Conservation (phyloP, 2,113 vertebrate species). For the Aleadryas rufinucha region DNA sequence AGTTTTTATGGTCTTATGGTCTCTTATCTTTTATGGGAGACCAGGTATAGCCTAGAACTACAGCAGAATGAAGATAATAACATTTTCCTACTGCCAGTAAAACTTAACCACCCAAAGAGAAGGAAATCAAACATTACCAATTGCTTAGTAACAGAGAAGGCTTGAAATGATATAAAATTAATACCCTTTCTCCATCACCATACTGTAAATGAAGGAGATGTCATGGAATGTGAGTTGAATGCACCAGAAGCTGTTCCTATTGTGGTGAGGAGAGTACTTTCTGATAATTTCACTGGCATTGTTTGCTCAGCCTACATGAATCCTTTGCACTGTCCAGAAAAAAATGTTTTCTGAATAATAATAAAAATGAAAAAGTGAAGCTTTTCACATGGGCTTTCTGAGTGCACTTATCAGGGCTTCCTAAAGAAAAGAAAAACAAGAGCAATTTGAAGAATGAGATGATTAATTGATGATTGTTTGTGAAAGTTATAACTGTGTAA, state of each 20-base stretch:
- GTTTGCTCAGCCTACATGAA: neutral
- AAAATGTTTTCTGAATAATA: neutral
- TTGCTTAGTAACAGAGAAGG: neutral
- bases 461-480: neutral
- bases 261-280: neutral
- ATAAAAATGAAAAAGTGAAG: neutral
- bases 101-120: conserved; percentile 16
- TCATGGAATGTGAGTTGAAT: neutral
- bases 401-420: neutral
- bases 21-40: no score
- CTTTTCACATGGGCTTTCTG: neutral
- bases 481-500: neutral
- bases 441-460: neutral
- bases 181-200: neutral
- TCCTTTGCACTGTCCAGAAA: neutral
- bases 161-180: neutral
- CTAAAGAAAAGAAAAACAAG: neutral
- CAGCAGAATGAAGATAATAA: neutral
- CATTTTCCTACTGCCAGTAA: neutral
- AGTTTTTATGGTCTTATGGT: neutral
- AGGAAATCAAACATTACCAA: neutral
- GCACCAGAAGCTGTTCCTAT: neutral
- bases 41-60: neutral
- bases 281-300: neutral
- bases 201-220: neutral